These are phyloP conservation scores for Phasianus colchicus DNA, from an alignment of 2,113 vertebrate genomes.

Conservation along the genomic window DNA sequence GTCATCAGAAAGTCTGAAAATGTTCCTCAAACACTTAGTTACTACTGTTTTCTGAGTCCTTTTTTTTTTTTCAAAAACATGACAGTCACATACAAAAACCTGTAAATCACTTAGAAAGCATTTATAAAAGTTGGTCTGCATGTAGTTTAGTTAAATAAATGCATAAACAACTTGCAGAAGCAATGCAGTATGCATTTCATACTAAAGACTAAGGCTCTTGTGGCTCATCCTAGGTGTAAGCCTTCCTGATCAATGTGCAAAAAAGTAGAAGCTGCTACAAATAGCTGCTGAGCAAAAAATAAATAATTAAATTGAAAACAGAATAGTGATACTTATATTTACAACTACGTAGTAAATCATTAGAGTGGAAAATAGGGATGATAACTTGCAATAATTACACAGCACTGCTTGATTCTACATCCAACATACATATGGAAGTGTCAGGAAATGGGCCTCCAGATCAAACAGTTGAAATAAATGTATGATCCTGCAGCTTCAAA, in stretches of 20 bases:
- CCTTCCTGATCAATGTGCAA: not conserved
- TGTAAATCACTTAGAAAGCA: not conserved
- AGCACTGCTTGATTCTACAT: not conserved
- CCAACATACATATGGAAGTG: not conserved
- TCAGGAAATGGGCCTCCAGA: constrained; percentile 6
- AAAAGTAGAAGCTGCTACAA: not conserved
- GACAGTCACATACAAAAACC: not conserved
- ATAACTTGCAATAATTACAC: not conserved
- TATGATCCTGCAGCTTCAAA: not conserved
- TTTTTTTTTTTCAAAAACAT: not conserved
- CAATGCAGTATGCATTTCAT: not conserved
- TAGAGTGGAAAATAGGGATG: not conserved
- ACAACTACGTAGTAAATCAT: not conserved
- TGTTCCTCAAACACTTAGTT: not conserved
- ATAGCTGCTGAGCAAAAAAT: not conserved
- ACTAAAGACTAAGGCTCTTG: not conserved
- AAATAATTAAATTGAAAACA: not conserved
- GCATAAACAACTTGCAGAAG: not conserved
- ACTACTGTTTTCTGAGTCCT: not conserved
- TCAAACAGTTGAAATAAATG: not conserved
- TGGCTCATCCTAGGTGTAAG: not conserved
- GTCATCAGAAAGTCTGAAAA: not conserved
- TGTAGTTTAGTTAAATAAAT: not conserved
- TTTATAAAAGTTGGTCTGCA: not conserved
- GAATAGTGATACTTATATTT: not conserved